These are phyloP conservation scores for Pristis pectinata DNA, from an alignment of 2,797 vertebrate species.

Conservation along the genomic window DNA sequence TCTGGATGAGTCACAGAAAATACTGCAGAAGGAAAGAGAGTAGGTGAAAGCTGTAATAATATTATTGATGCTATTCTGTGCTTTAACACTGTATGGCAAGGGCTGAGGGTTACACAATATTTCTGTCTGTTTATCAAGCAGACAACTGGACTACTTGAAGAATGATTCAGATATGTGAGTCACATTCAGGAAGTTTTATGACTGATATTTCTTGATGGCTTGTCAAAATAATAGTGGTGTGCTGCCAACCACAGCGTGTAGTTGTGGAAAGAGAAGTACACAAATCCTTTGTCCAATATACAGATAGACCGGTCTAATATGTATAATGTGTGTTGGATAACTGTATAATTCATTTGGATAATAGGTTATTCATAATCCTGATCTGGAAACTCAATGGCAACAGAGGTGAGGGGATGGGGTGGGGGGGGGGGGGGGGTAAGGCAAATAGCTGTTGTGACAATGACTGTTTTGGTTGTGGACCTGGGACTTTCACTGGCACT, in stretches of 20 bases:
- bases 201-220: neutral
- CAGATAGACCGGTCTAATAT: neutral
- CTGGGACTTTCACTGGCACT: no score
- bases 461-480: no score
- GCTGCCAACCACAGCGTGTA: neutral
- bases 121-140: neutral
- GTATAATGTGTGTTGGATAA: neutral
- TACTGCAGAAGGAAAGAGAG: constrained; percentile 55
- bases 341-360: neutral
- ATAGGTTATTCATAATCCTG: no score
- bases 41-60: constrained; percentile 47
- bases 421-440: no score
- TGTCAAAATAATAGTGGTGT: neutral
- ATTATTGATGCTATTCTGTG: neutral
- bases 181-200: neutral
- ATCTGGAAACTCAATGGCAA: no score
- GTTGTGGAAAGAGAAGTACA: no score
- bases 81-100: neutral
- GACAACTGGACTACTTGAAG: neutral
- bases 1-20: constrained; percentile 51
- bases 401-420: no score
- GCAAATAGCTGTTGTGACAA: no score
- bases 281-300: no score
- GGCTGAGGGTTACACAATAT: neutral
- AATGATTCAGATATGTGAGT: neutral